Evolutionary conservation across 2,888 invertebrate species (phyloP).

Genomic region (Cantharis nigra): DNA sequence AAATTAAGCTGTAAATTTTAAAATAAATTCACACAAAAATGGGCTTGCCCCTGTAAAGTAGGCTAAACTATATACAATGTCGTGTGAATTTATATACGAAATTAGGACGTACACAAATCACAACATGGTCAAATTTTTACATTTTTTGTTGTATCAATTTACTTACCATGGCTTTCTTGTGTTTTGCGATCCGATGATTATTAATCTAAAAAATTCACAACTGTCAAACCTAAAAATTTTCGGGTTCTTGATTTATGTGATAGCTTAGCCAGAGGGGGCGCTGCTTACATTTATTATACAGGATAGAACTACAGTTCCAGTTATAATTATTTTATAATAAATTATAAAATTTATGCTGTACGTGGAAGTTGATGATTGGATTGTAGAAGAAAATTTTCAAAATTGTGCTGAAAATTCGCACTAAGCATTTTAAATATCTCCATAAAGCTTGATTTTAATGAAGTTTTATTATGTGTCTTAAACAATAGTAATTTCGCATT

Average conservation of each 20-base stretch:
- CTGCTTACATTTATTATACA: not conserved
- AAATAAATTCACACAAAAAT: conserved; percentile 42
- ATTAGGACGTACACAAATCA: not conserved
- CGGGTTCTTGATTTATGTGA: conserved; percentile 1
- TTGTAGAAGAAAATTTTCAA: too few relatives aligned
- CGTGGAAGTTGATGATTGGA: too few relatives aligned
- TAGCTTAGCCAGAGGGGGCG: conserved; percentile 23
- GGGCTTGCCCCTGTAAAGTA: conserved; percentile 54
- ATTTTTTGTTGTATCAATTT: not conserved
- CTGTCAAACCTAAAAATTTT: conserved; percentile 34
- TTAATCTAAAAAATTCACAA: conserved; percentile 33
- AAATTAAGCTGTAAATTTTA: conserved; percentile 35
- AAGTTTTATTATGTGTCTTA: too few relatives aligned
- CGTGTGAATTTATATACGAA: not conserved
- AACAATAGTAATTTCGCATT: too few relatives aligned
- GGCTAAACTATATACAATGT: conserved; percentile 40
- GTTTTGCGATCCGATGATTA: conserved; percentile 40
- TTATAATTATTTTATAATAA: too few relatives aligned
- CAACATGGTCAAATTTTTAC: conserved; percentile 3
- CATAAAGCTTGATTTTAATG: too few relatives aligned
- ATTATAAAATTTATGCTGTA: too few relatives aligned
- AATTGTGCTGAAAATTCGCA: too few relatives aligned
- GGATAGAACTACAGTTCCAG: not conserved
- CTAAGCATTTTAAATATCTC: too few relatives aligned
- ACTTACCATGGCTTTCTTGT: conserved; percentile 48